A percentile compares a stretch with the other conserved stretches of the same genome.
phyloP scores from a whole-genome alignment of 2,888 invertebrate species.

The Orgyia antiqua region DNA sequence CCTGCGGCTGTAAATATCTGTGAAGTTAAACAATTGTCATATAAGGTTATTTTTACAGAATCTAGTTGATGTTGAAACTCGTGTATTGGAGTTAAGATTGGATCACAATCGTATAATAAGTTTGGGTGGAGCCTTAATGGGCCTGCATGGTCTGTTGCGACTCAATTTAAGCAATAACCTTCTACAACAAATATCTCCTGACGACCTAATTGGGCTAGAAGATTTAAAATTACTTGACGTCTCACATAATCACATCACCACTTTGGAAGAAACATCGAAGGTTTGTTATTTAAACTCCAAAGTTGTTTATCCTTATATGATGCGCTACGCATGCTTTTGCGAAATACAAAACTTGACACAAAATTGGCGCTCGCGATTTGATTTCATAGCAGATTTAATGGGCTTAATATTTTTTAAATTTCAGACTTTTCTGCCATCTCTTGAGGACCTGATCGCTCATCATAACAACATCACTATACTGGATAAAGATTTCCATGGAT shows the following conservation, averaged over 20 bases:
- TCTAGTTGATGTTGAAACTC: conserved; percentile 86
- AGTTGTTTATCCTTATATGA: conserved; percentile 8
- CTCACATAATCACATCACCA: conserved; percentile 86
- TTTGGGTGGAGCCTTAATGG: conserved; percentile 86
- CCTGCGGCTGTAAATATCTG: too few species aligned
- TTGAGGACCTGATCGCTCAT: conserved; percentile 87
- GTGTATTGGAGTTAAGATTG: conserved; percentile 83
- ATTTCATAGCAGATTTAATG: background rate
- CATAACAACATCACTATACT: conserved; percentile 86
- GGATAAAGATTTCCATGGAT: conserved; percentile 89
- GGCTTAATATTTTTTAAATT: too few species aligned
- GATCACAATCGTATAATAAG: conserved; percentile 85
- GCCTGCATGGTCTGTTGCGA: conserved; percentile 83
- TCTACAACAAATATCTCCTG: conserved; percentile 84
- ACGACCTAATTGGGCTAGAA: conserved; percentile 88
- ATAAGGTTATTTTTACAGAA: conserved; percentile 83
- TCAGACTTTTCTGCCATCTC: conserved; percentile 86
- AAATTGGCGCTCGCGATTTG: conserved; percentile 11
- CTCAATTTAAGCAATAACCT: conserved; percentile 87
- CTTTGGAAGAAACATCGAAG: conserved; percentile 90
- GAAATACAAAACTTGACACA: conserved; percentile 8
- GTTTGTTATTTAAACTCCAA: conserved; percentile 56
- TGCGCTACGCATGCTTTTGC: conserved; percentile 28
- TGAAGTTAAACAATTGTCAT: too few species aligned
- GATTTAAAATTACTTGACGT: conserved; percentile 85